These are phyloP conservation scores for Vireo altiloquus DNA, from an alignment of 2,113 vertebrate species.

Conservation along the genomic window DNA sequence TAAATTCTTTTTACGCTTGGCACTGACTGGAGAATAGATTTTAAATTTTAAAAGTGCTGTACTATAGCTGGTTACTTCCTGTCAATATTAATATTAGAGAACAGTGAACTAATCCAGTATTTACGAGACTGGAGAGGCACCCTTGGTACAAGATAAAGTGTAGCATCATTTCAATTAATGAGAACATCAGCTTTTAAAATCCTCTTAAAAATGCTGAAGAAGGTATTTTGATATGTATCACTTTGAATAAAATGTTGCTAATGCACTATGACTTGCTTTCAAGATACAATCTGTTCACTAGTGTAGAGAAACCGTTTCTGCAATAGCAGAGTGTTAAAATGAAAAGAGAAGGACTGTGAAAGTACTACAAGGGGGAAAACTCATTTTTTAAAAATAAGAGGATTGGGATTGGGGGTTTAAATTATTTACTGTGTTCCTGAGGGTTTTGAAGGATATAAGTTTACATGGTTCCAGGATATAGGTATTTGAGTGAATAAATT, in stretches of 20 bases:
- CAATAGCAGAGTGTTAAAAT: neutral
- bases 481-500: neutral
- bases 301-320: neutral
- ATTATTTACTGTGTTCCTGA: neutral
- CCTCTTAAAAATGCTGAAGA: neutral
- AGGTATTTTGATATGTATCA: neutral
- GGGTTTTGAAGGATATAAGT: neutral
- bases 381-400: neutral
- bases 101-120: neutral
- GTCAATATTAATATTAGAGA: neutral
- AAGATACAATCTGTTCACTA: neutral
- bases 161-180: neutral
- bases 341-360: neutral
- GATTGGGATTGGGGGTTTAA: neutral
- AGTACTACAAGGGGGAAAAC: neutral
- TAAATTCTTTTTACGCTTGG: neutral
- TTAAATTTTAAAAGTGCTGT: neutral
- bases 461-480: neutral
- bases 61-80: neutral
- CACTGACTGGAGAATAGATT: neutral
- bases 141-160: neutral
- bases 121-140: neutral
- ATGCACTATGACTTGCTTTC: neutral
- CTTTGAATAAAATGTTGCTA: neutral
- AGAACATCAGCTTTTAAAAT: neutral